phyloP scores from a whole-genome alignment of 2,888 invertebrate species.

The Anorthoa munda region DNA sequence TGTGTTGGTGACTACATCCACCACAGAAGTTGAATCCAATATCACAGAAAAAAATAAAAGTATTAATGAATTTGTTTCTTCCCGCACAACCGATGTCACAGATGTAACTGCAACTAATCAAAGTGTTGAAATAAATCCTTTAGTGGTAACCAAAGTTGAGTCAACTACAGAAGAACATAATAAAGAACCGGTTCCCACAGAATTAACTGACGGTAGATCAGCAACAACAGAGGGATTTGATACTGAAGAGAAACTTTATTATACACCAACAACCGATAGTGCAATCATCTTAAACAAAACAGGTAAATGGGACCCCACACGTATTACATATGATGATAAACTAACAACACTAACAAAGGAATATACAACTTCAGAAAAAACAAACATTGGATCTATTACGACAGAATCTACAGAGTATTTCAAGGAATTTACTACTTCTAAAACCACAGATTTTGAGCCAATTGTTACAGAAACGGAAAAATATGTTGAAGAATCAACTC shows the following conservation, averaged over 20 bases:
- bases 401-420: constrained; percentile 23
- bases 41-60: constrained; percentile 15
- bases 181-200: neutral
- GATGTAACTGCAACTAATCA: constrained; percentile 14
- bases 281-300: neutral
- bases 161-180: constrained; percentile 2
- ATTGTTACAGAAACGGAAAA: constrained; percentile 5
- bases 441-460: constrained; percentile 13
- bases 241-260: neutral
- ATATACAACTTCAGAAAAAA: constrained; percentile 11
- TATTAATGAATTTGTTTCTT: neutral
- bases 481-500: neutral
- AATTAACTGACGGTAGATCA: constrained; percentile 12
- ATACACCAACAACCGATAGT: constrained; percentile 19
- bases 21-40: constrained; percentile 2
- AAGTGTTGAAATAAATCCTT: constrained; percentile 14
- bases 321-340: neutral
- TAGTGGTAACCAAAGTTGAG: neutral
- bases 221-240: neutral
- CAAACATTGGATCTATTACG: constrained; percentile 20
- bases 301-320: neutral
- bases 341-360: constrained; percentile 15
- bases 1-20: neutral
- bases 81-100: neutral
- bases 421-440: constrained; percentile 16